Conservation (phyloP, 2,888 invertebrate species). For the Seira musarum region DNA sequence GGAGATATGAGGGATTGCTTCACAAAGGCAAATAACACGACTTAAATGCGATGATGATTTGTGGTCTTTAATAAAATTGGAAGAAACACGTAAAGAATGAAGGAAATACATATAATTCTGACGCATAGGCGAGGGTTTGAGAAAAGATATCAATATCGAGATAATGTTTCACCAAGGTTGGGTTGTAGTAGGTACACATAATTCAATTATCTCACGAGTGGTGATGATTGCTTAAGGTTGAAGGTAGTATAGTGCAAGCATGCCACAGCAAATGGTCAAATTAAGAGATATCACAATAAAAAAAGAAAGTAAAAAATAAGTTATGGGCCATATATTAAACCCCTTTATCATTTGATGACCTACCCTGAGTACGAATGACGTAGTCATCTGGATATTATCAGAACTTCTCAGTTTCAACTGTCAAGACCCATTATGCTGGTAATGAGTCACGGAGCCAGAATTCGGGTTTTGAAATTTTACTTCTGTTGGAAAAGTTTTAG, state of each 20-base stretch:
- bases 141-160: not conserved
- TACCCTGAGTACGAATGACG: conserved; percentile 60
- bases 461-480: conserved; percentile 62
- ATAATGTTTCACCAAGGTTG: not conserved
- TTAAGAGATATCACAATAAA: not conserved
- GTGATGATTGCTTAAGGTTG: not conserved
- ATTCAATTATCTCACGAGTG: not conserved
- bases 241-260: not conserved
- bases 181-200: not conserved
- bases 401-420: conserved; percentile 57
- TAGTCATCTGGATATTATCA: conserved; percentile 62
- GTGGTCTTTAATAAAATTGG: no score
- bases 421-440: conserved; percentile 57
- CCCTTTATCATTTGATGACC: conserved; percentile 19
- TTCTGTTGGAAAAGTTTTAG: conserved; percentile 37
- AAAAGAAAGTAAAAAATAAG: not conserved
- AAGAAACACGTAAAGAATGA: no score
- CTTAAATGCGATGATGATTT: no score
- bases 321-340: not conserved
- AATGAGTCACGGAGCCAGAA: conserved; percentile 41
- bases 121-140: not conserved
- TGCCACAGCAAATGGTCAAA: conserved; percentile 4
- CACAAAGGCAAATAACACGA: no score
- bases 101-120: no score
- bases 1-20: no score